These are phyloP conservation scores for Haliaeetus leucogaster DNA, from an alignment of 2,113 vertebrate species.

Conservation along the genomic window DNA sequence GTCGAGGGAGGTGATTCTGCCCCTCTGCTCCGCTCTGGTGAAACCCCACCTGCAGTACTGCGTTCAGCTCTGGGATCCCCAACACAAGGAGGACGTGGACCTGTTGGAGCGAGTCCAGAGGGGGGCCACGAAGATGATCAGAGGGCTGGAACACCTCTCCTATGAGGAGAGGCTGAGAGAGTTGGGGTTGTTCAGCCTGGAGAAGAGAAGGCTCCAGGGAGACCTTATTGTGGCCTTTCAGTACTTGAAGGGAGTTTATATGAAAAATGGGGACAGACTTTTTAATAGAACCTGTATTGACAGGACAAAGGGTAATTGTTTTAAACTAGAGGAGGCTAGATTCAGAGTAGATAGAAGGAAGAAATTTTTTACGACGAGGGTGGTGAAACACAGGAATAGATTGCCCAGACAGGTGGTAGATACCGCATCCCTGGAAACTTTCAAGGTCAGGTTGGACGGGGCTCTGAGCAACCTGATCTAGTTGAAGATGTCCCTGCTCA, in stretches of 20 bases:
- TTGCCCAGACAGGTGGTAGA: neutral
- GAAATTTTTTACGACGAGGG: neutral
- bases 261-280: neutral
- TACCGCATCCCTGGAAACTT: neutral
- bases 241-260: neutral
- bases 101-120: neutral
- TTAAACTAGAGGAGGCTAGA: neutral
- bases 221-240: neutral
- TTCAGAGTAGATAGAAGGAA: neutral
- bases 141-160: neutral
- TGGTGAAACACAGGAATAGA: neutral
- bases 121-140: neutral
- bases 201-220: neutral
- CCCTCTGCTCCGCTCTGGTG: no score
- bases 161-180: no score
- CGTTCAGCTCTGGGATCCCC: accelerated
- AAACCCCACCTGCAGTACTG: no score
- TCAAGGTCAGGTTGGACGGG: neutral
- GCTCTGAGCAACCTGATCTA: neutral
- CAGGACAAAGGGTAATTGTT: neutral
- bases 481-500: neutral
- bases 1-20: no score
- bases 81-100: no score
- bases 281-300: no score
- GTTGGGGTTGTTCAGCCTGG: neutral